Percentiles rank a stretch among this genome's conserved stretches.
Evolutionary conservation across 1,140 invertebrate genomes (phyloP).

Genomic region (Cotesia typhae): DNA sequence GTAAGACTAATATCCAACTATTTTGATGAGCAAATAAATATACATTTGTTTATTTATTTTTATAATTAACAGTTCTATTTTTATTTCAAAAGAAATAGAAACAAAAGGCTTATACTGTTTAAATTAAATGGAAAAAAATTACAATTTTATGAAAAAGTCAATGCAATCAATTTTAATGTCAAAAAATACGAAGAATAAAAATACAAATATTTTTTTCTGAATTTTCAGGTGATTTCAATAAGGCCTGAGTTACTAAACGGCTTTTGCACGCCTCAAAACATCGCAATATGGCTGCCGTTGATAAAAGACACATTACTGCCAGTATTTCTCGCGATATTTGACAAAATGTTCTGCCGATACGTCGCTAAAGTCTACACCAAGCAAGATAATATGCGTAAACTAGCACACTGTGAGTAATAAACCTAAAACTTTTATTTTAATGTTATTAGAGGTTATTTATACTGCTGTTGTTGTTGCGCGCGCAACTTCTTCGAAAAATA

Average conservation of each 20-base stretch:
- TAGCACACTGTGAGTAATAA: conserved; percentile 52
- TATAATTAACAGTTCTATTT: not conserved
- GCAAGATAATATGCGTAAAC: conserved; percentile 51
- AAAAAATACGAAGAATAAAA: conserved; percentile 6
- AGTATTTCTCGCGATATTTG: conserved; percentile 63
- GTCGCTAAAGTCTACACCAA: conserved; percentile 64
- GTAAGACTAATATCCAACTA: conserved; percentile 21
- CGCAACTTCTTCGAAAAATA: too few species aligned
- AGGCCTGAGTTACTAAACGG: conserved; percentile 54
- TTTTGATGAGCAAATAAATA: not conserved
- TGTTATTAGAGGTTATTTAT: too few species aligned
- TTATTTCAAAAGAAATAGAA: too few species aligned
- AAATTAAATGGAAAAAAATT: too few species aligned
- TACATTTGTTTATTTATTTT: not conserved
- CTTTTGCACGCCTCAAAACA: conserved; percentile 55
- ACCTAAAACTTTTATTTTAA: too few species aligned
- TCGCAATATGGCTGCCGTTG: conserved; percentile 63
- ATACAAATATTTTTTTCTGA: not conserved
- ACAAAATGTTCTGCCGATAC: conserved; percentile 65
- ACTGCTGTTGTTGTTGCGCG: too few species aligned
- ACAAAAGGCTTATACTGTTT: too few species aligned
- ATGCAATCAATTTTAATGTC: too few species aligned
- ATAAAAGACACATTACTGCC: conserved; percentile 65
- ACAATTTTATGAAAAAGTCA: too few species aligned
- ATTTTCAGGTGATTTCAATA: conserved; percentile 59